Percentiles rank a stretch among this genome's conserved stretches.
Evolutionary conservation across 2,113 vertebrate species (phyloP).

Genomic region (Paramisgurnus dabryanus): DNA sequence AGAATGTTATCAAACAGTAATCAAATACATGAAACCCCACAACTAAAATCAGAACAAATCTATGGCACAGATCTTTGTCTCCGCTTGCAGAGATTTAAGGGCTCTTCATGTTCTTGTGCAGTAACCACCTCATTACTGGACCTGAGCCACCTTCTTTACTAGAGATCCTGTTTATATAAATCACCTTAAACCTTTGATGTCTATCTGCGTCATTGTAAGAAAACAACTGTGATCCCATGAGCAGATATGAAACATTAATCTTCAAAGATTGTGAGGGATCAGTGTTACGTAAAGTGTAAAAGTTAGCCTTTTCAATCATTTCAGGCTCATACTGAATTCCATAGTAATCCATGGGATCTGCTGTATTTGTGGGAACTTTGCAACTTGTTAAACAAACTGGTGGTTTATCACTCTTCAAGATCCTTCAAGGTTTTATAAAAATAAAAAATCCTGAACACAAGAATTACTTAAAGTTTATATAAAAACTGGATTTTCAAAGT

Average conservation of each 20-base stretch:
- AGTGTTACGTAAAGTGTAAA: background rate
- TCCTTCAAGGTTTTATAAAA: background rate
- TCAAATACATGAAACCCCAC: background rate
- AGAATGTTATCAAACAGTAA: background rate
- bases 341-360: background rate
- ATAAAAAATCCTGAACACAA: background rate
- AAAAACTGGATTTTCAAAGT: background rate
- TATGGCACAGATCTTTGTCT: background rate
- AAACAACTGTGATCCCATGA: background rate
- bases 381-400: no score
- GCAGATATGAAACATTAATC: slow-evolving; percentile 3
- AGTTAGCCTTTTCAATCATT: background rate
- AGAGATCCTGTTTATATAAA: background rate
- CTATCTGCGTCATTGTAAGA: background rate
- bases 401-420: background rate
- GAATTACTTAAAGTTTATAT: background rate
- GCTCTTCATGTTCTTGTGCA: background rate
- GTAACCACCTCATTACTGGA: background rate
- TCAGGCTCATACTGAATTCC: background rate
- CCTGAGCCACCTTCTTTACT: background rate
- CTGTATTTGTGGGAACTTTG: background rate
- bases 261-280: slow-evolving; percentile 17
- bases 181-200: slow-evolving; percentile 3
- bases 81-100: slow-evolving; percentile 7
- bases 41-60: background rate